These are phyloP conservation scores for Temnothorax rugatulus DNA, from an alignment of 2,888 invertebrate genomes.

Conservation along the genomic window DNA sequence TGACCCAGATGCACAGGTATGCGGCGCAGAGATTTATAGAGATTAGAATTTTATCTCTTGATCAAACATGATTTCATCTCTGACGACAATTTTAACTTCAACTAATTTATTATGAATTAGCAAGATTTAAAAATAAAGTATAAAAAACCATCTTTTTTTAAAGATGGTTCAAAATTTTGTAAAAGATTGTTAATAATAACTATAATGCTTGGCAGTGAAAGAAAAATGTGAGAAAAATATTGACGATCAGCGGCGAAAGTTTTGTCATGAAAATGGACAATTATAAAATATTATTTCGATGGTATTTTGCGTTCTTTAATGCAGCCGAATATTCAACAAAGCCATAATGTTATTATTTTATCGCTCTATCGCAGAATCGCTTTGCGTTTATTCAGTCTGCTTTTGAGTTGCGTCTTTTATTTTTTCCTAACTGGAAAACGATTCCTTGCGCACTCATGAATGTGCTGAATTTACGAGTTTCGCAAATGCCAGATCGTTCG, in stretches of 20 bases:
- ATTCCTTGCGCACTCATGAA: not conserved
- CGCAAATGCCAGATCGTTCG: not conserved
- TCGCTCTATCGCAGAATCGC: not conserved
- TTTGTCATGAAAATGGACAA: not conserved
- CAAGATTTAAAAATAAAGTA: not conserved
- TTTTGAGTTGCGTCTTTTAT: not conserved
- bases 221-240: not conserved
- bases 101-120: not conserved
- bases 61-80: not conserved
- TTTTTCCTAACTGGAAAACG: slow-evolving; percentile 10
- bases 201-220: not conserved
- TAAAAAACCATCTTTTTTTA: not conserved
- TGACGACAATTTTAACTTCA: not conserved
- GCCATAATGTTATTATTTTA: not conserved
- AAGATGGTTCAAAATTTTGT: not conserved
- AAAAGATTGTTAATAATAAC: not conserved
- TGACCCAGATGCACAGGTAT: not conserved
- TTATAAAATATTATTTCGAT: not conserved
- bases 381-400: not conserved
- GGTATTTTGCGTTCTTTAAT: not conserved
- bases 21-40: not conserved
- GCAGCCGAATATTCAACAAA: not conserved
- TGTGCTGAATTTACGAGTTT: slow-evolving; percentile 14
- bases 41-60: not conserved
- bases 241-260: not conserved